A percentile compares a stretch with the other conserved stretches of the same genome.
Evolutionary conservation across 2,888 invertebrate species (phyloP).

Genomic region (Agrochola litura): DNA sequence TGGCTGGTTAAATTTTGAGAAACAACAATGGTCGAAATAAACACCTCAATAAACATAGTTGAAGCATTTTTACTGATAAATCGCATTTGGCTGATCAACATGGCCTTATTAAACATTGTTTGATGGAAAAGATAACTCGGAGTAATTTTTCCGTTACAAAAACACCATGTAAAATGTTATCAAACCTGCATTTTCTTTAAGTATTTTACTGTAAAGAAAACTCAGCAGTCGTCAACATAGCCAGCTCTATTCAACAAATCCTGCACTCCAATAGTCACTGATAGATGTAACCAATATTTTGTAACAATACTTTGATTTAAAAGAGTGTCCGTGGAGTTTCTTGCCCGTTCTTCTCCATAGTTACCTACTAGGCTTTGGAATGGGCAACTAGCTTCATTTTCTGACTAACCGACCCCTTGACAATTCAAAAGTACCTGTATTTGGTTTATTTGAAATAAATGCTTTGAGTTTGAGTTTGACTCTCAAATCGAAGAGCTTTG

Average conservation of each 20-base stretch:
- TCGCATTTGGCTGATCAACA: neutral
- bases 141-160: neutral
- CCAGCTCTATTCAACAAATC: slow-evolving; percentile 27
- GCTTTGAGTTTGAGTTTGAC: neutral
- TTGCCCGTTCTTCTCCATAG: no score
- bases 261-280: slow-evolving; percentile 25
- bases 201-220: neutral
- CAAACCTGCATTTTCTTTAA: neutral
- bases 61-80: neutral
- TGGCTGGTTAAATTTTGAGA: neutral
- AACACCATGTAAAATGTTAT: neutral
- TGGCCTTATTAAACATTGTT: neutral
- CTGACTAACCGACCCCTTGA: no score
- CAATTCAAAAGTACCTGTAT: no score
- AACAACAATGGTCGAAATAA: neutral
- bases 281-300: no score
- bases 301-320: no score
- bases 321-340: no score
- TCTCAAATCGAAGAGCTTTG: slow-evolving; percentile 42
- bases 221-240: neutral
- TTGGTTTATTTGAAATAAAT: no score
- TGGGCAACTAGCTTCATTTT: no score
- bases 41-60: neutral
- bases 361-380: no score
- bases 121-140: neutral